Base-by-base conservation (phyloP, 2,888 invertebrate genomes). In the Meiosimyza platycephala region DNA sequence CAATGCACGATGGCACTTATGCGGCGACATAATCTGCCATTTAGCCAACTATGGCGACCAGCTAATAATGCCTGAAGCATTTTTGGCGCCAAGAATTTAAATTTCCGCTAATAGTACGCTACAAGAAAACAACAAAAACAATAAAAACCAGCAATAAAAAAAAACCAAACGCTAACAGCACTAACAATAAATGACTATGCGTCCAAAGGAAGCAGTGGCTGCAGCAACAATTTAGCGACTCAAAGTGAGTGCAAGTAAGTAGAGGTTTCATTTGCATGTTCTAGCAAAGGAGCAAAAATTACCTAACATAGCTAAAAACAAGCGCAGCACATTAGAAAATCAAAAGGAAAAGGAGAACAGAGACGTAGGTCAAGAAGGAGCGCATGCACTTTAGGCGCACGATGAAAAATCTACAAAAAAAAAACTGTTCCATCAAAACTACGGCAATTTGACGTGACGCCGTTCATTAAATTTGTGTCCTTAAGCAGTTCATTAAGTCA, bases 21-120 rank as follows among this genome's bases (percentile, higher is more conserved):
- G 28, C 66, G 12, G 18, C 66, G 52, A 51, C 52, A 18, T 6
- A 15, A n/a, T 57, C 12, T 57, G 16, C 57, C 57, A 57, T 15
- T 28, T 28, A 7, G 57, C 16, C 9, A 57, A 57, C n/a, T 5
- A 57, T 40, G 40, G 9, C 40, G 40, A 40, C 40, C 40, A 9
- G 4, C 40, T 40, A 33, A 33, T 13, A 51, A 33, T 55, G 76
- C 76, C 76, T 69, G 65, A 33, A 75, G 76, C 78, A 71, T 16
- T 74, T 76, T 75, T 78, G 78, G 78, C 78, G 78, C 78, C 78
- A 76, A 67, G 59, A 71, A 69, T 59, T 75, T 11, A 73, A 70
- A 73, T 65, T 70, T 72, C 60, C 72, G 72, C 71, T 74, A 76
- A 75, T 69, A 52, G 16, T 22, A 65, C 51, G 47, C 60, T 72